Conservation (phyloP, 2,113 vertebrate genomes). For the Callionymus lyra region DNA sequence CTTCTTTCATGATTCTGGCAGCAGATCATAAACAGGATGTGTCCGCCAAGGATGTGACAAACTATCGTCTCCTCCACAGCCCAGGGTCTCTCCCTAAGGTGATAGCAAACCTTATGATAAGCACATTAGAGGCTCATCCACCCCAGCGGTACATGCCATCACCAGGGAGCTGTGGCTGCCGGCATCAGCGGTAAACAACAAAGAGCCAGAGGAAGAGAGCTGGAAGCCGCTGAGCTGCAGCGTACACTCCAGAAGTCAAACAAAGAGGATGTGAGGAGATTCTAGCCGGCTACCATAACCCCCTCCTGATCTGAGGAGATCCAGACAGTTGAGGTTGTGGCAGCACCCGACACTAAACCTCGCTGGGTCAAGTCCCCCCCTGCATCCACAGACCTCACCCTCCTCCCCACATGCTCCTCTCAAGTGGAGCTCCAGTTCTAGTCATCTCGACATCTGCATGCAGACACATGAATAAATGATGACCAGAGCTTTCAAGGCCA, state of each 20-base stretch:
- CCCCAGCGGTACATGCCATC: conserved; percentile 37
- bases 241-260: conserved; percentile 7
- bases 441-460: conserved; percentile 47
- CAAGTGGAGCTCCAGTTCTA: conserved; percentile 26
- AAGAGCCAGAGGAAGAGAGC: conserved; percentile 48
- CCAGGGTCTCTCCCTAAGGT: conserved; percentile 31
- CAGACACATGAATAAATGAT: conserved; percentile 59
- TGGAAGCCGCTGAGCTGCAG: conserved; percentile 31
- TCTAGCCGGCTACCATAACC: too few relatives aligned
- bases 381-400: neutral
- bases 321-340: too few relatives aligned
- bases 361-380: too few relatives aligned
- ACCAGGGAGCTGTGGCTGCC: conserved; percentile 46
- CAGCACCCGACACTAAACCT: too few relatives aligned
- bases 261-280: too few relatives aligned
- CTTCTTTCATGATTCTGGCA: conserved; percentile 38
- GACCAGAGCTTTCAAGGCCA: conserved; percentile 42
- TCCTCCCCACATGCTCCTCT: conserved; percentile 13
- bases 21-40: conserved; percentile 3
- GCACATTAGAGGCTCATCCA: conserved; percentile 47
- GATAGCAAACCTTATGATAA: conserved; percentile 50
- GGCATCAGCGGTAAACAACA: conserved; percentile 38
- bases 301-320: too few relatives aligned
- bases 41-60: conserved; percentile 5
- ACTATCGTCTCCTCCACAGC: conserved; percentile 11